Percentiles rank a stretch among this genome's conserved stretches.
Conservation (phyloP, 2,797 vertebrate genomes). For the Tamandua tetradactyla region DNA sequence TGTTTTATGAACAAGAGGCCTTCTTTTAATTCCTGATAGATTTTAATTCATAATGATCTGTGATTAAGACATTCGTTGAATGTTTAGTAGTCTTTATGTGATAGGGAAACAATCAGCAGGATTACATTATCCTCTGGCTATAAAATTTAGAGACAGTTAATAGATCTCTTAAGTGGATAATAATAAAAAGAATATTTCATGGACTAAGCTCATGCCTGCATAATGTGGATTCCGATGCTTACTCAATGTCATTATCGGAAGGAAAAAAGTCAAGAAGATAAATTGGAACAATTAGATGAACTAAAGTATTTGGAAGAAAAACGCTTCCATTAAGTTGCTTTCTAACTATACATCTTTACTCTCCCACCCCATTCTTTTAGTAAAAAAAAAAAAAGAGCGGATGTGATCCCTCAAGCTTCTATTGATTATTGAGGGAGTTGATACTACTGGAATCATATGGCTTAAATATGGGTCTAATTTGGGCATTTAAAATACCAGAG, state of each 20-base stretch:
- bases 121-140: conserved; percentile 40
- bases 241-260: conserved; percentile 66
- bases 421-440: not conserved
- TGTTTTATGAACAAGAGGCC: conserved; percentile 67
- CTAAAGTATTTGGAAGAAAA: conserved; percentile 73
- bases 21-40: conserved; percentile 66
- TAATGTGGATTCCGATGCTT: conserved; percentile 64
- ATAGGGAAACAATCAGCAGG: not conserved
- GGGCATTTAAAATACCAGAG: not conserved
- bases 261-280: conserved; percentile 72
- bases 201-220: not conserved
- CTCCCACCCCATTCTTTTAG: conserved; percentile 35
- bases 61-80: conserved; percentile 69
- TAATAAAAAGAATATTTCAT: conserved; percentile 56
- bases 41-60: conserved; percentile 68
- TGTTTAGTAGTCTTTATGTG: conserved; percentile 35
- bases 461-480: not conserved
- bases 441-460: not conserved
- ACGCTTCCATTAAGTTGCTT: conserved; percentile 63
- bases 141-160: conserved; percentile 55
- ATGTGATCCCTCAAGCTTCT: not conserved
- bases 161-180: conserved; percentile 56
- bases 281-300: conserved; percentile 75
- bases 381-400: not conserved
- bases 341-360: conserved; percentile 39